Percentiles rank a stretch among this genome's conserved stretches.
Evolutionary conservation across 2,113 vertebrate species (phyloP).

Genomic region (Laticauda laticaudata): DNA sequence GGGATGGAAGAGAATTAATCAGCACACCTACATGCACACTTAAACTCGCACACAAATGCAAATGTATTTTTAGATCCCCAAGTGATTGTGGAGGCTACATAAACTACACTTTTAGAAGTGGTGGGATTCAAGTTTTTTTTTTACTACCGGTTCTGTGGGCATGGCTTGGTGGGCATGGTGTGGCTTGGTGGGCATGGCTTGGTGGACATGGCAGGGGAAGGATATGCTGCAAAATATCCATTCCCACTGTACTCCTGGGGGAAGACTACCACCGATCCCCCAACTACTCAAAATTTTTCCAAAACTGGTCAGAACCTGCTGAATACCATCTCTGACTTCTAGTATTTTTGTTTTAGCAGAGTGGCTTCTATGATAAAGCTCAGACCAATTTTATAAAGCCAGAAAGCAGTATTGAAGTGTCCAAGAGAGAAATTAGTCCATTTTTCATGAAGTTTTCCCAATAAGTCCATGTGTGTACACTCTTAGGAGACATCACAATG

Average conservation of each 20-base stretch:
- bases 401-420: background rate
- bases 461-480: background rate
- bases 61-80: background rate
- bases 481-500: conserved; percentile 45
- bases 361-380: background rate
- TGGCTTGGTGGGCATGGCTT: too few species aligned
- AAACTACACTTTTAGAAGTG: background rate
- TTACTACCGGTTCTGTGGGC: too few species aligned
- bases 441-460: background rate
- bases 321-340: too few species aligned
- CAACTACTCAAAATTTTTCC: too few species aligned
- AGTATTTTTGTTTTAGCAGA: background rate
- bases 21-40: background rate
- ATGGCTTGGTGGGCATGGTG: too few species aligned
- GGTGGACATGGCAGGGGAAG: too few species aligned
- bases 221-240: too few species aligned
- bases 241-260: too few species aligned
- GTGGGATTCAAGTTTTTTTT: too few species aligned
- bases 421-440: background rate
- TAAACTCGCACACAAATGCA: background rate
- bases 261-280: too few species aligned
- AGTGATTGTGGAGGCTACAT: background rate
- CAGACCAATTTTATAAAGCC: background rate
- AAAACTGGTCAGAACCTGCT: too few species aligned
- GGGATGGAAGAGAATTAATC: background rate